Evolutionary conservation across 2,888 invertebrate species (phyloP).

Genomic region (Ectemnius continuus): DNA sequence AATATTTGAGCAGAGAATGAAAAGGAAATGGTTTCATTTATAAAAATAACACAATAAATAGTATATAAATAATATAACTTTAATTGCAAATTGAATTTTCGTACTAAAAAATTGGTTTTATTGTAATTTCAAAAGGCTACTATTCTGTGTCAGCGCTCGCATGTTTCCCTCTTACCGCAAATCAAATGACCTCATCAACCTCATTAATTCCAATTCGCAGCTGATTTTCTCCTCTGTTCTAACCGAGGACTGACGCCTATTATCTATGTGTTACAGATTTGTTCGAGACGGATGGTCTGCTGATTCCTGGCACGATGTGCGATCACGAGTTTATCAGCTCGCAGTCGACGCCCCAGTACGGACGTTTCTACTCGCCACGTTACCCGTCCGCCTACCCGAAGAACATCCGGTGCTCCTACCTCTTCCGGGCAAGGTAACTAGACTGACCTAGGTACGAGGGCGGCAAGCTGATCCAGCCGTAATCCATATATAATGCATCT

Average conservation of each 20-base stretch:
- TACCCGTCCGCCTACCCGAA: constrained; percentile 98
- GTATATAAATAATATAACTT: no score
- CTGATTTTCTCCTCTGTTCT: no score
- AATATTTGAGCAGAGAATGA: no score
- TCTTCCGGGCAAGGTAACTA: constrained; percentile 90
- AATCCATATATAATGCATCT: constrained; percentile 59
- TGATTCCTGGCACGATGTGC: constrained; percentile 88
- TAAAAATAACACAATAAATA: no score
- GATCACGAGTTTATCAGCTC: constrained; percentile 91
- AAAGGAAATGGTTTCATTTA: no score
- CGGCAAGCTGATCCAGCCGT: constrained; percentile 47
- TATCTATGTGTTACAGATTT: constrained; percentile 82
- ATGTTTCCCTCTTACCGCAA: no score
- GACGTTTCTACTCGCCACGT: constrained; percentile 93
- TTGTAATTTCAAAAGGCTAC: no score
- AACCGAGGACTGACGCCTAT: neutral
- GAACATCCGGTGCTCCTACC: constrained; percentile 92
- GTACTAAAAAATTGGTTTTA: no score
- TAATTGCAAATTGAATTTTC: no score
- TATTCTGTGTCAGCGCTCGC: no score
- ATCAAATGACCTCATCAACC: no score
- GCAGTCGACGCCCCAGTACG: constrained; percentile 84
- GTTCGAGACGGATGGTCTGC: constrained; percentile 89
- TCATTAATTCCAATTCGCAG: no score
- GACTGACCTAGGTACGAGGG: constrained; percentile 45